phyloP scores from a whole-genome alignment of 2,888 invertebrate genomes.

The Allygus modestus region DNA sequence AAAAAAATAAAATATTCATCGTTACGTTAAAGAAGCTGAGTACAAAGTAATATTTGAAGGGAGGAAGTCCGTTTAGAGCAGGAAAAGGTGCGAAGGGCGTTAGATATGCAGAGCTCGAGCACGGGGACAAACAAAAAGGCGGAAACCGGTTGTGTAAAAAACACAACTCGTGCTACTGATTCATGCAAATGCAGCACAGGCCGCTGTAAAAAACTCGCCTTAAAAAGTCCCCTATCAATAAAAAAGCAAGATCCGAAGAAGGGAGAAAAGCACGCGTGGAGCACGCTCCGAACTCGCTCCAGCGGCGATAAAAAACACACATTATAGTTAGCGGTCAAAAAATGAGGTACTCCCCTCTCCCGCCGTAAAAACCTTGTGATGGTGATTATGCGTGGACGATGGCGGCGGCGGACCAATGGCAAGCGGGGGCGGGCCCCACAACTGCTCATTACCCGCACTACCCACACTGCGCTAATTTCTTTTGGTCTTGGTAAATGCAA shows the following conservation, averaged over 20 bases:
- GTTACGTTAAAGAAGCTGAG: no score
- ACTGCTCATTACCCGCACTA: background rate
- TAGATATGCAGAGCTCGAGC: background rate
- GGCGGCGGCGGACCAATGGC: conserved; percentile 33
- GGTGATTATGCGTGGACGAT: conserved; percentile 10
- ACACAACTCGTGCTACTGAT: conserved; percentile 56
- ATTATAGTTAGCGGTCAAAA: conserved; percentile 59
- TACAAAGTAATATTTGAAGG: background rate
- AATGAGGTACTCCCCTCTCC: conserved; percentile 48
- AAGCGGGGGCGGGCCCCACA: conserved; percentile 24
- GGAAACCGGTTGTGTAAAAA: conserved; percentile 54
- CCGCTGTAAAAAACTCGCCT: conserved; percentile 53
- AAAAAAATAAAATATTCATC: no score
- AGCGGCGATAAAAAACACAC: conserved; percentile 55
- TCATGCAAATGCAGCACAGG: conserved; percentile 57
- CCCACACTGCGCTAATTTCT: conserved; percentile 24
- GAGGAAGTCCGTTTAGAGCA: background rate
- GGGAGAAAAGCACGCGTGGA: conserved; percentile 57
- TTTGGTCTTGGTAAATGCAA: conserved; percentile 52
- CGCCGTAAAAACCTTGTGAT: conserved; percentile 8
- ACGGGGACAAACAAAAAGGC: conserved; percentile 36
- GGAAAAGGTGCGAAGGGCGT: background rate
- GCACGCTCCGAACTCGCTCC: conserved; percentile 42
- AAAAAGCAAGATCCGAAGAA: conserved; percentile 58
- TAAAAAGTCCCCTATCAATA: conserved; percentile 62